Percentiles rank a stretch among this genome's conserved stretches.
These are phyloP conservation scores for Anguilla pacifica DNA, from an alignment of 2,797 vertebrate species.

Conservation along the genomic window DNA sequence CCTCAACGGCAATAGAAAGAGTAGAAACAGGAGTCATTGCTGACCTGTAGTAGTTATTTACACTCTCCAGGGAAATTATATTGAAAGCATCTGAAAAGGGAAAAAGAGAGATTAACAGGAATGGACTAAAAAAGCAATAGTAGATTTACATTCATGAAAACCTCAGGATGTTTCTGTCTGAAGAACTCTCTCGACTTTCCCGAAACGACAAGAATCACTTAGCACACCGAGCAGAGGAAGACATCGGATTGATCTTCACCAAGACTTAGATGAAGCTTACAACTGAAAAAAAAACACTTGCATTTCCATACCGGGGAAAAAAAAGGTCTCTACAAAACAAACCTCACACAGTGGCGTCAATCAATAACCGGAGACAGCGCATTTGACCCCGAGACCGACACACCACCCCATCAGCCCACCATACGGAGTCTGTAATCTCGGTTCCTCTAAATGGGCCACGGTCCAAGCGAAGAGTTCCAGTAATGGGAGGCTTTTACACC, in stretches of 20 bases:
- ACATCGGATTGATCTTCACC: not conserved
- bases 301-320: not conserved
- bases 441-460: not conserved
- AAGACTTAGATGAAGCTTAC: not conserved
- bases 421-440: not conserved
- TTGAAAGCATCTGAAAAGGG: constrained; percentile 88
- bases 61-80: constrained; percentile 83
- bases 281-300: not conserved
- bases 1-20: not conserved
- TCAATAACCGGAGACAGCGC: not conserved
- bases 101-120: constrained; percentile 54
- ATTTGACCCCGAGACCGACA: not conserved
- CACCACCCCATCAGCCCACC: not conserved
- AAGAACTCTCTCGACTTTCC: not conserved
- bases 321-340: not conserved
- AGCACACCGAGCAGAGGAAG: not conserved
- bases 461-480: not conserved
- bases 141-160: not conserved
- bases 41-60: constrained; percentile 95
- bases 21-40: constrained; percentile 44
- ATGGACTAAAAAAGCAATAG: not conserved
- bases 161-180: not conserved
- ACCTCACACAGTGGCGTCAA: not conserved
- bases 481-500: not conserved
- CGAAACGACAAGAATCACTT: not conserved